Percentiles rank a stretch among this genome's conserved stretches.
phyloP scores from a whole-genome alignment of 2,113 vertebrate species.

The Campylomormyrus tamandua region DNA sequence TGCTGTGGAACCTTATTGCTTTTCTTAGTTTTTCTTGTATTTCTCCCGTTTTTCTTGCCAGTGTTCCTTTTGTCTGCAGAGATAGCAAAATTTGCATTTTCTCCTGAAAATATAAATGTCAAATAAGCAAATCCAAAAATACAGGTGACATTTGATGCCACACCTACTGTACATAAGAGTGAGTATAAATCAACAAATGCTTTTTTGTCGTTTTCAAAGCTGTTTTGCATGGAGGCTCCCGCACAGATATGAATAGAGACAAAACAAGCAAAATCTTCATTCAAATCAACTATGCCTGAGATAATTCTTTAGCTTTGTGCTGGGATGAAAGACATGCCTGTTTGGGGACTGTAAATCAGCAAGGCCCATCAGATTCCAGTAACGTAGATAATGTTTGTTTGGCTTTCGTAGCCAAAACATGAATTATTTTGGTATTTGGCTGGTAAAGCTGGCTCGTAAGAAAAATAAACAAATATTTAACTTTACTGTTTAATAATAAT shows the following conservation, averaged over 20 bases:
- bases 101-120: background rate
- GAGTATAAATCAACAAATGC: background rate
- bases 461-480: background rate
- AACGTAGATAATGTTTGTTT: background rate
- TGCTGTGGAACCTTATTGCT: too few species aligned
- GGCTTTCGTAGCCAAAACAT: background rate
- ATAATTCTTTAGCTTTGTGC: background rate
- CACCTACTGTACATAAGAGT: background rate
- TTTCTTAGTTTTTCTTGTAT: background rate
- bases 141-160: background rate
- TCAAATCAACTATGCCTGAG: background rate
- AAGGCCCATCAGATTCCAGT: background rate
- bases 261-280: background rate
- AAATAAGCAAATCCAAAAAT: background rate
- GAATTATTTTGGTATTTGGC: background rate
- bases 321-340: background rate
- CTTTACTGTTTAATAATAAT: background rate
- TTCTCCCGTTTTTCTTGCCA: background rate
- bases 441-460: background rate
- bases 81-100: background rate
- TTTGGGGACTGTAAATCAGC: background rate
- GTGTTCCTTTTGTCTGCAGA: background rate
- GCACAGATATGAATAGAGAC: background rate
- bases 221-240: background rate
- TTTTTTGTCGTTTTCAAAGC: background rate